A percentile compares a stretch with the other conserved stretches of the same genome.
Evolutionary conservation across 2,113 vertebrate genomes (phyloP).

Genomic region (Microcebus ravelobensis): DNA sequence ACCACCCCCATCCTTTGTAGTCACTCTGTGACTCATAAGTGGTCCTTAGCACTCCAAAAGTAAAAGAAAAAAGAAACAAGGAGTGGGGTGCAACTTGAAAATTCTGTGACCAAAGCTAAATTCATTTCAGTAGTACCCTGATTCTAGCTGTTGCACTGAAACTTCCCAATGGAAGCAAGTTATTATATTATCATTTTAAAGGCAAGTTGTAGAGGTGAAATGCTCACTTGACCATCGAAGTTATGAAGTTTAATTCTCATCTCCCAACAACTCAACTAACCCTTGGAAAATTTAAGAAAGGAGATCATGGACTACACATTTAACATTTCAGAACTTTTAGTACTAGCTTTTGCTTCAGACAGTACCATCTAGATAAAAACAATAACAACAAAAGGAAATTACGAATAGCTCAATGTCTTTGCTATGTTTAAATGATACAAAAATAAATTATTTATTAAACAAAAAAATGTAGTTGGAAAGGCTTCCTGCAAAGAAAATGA

Average conservation of each 20-base stretch:
- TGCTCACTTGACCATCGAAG: neutral
- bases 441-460: conserved; percentile 14
- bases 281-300: conserved; percentile 3
- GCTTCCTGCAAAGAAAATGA: conserved; percentile 31
- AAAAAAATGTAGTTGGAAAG: neutral
- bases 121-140: neutral
- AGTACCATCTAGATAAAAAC: neutral
- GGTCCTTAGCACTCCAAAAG: neutral
- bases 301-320: neutral
- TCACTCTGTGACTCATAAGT: neutral
- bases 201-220: neutral
- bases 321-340: conserved; percentile 13
- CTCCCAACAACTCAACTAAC: neutral
- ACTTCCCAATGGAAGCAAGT: neutral
- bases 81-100: neutral
- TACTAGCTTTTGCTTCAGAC: neutral
- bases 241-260: neutral
- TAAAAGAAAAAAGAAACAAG: neutral
- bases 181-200: neutral
- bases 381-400: neutral
- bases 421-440: conserved; percentile 19
- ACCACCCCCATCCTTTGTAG: neutral
- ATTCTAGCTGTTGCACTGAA: neutral
- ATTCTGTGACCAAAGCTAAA: neutral
- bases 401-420: neutral